These are phyloP conservation scores for Macrobrachium rosenbergii DNA, from an alignment of 1,140 invertebrate genomes.

Conservation along the genomic window DNA sequence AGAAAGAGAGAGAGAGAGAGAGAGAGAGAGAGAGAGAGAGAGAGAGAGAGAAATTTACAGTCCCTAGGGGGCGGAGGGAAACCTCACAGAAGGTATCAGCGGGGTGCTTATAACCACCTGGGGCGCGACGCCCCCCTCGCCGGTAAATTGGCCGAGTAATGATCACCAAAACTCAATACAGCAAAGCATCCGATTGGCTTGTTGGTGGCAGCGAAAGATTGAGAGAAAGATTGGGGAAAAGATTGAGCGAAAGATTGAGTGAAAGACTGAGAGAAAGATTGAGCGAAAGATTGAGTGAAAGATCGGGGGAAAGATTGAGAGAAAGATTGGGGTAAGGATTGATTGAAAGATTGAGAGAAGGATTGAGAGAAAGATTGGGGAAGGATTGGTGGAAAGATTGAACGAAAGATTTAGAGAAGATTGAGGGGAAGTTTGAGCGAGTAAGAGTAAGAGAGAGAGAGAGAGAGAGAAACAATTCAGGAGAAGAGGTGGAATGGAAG, in stretches of 20 bases:
- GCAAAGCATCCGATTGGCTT: slow-evolving; percentile 47
- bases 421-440: too few relatives aligned
- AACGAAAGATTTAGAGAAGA: not conserved
- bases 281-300: too few relatives aligned
- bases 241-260: too few relatives aligned
- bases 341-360: too few relatives aligned
- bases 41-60: not conserved
- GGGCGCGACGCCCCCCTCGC: not conserved
- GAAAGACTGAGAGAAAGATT: not conserved
- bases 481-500: not conserved
- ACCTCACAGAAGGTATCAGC: not conserved
- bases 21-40: not conserved
- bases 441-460: not conserved
- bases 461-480: not conserved
- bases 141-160: slow-evolving; percentile 47
- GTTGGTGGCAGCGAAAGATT: not conserved
- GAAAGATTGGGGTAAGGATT: too few relatives aligned
- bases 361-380: not conserved
- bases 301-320: not conserved
- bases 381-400: too few relatives aligned
- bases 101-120: not conserved
- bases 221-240: not conserved
- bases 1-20: not conserved
- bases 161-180: slow-evolving; percentile 56
- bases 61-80: too few relatives aligned